Base-by-base conservation (phyloP, 2,113 vertebrate genomes). In the Oncorhynchus kisutch region DNA sequence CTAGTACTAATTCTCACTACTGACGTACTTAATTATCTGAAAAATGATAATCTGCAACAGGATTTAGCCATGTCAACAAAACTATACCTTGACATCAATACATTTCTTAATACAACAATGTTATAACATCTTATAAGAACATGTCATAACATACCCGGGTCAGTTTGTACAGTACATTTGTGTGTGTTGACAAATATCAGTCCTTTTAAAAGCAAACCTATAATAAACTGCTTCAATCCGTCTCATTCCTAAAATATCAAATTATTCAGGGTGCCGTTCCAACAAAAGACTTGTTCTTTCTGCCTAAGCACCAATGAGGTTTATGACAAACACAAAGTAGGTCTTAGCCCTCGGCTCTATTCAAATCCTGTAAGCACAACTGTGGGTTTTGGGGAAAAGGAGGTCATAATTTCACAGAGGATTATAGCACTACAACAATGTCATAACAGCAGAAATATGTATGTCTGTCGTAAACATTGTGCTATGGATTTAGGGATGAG, bases 281-380 rank as follows among this genome's bases (percentile, higher is more conserved):
- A 76, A 81, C 78, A 81, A 85, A 81, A 72, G 29, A 11, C 2
- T 25, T 77, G 72, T 81, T 85, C 67, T 64, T 69, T 72, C 18
- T 22, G 14, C 5, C 74, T 60, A 25, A 77, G 70, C 70, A 72
- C 48, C 24, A 78, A 78, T 76, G 25, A 78, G 80, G 70, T 80
- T 87, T 79, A 84, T 70, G 54, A 71, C 34, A 72, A 73, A 76
- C 67, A 66, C 68, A 27, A 67, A 75, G 75, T 59, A 45, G 39
- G 39, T 45, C 39, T 45, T 45, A 68, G 76, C 70, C 51, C 24
- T 29, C 67, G 66, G 65, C 68, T 62, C 39, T 70, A 49, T 77
- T 72, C 29, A 20, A 76, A 74, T 62, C n/a, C 25, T 25, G 25
- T 73, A 75, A 78, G 72, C 72, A 74, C 70, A 72, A n/a, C 12